Evolutionary conservation across 2,113 vertebrate genomes (phyloP).

Genomic region (Dryoscopus gambensis): DNA sequence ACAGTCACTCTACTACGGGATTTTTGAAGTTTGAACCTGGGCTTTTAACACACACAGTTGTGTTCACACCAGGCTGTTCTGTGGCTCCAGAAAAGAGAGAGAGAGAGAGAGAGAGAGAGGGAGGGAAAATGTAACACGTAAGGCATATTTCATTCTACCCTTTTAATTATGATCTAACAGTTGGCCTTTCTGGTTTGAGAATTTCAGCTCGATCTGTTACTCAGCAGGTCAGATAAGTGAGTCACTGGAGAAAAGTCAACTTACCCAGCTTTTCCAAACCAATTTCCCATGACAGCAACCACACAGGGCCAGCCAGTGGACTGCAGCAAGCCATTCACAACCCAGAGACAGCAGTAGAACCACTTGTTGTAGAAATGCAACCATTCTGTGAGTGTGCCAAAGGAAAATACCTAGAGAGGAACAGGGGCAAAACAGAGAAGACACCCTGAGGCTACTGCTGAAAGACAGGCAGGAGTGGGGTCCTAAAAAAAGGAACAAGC

Average conservation of each 20-base stretch:
- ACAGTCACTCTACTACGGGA: not conserved
- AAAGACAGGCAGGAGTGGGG: not conserved
- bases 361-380: conserved; percentile 89
- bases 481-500: not conserved
- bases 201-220: not conserved
- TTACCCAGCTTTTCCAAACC: conserved; percentile 95
- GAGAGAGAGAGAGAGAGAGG: not conserved
- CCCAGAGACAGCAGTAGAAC: conserved; percentile 89
- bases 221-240: not conserved
- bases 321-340: conserved; percentile 92
- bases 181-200: not conserved
- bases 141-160: not conserved
- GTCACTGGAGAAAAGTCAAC: conserved; percentile 6
- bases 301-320: conserved; percentile 97
- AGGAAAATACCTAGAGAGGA: conserved; percentile 60
- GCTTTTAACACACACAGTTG: not conserved
- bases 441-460: not conserved
- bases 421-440: not conserved
- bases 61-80: not conserved
- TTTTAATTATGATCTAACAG: not conserved
- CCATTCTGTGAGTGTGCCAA: conserved; percentile 93
- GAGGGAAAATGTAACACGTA: not conserved
- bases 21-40: not conserved
- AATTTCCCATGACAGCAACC: conserved; percentile 97
- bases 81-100: not conserved